phyloP scores from a whole-genome alignment of 2,888 invertebrate species.

The Lottia scabra region DNA sequence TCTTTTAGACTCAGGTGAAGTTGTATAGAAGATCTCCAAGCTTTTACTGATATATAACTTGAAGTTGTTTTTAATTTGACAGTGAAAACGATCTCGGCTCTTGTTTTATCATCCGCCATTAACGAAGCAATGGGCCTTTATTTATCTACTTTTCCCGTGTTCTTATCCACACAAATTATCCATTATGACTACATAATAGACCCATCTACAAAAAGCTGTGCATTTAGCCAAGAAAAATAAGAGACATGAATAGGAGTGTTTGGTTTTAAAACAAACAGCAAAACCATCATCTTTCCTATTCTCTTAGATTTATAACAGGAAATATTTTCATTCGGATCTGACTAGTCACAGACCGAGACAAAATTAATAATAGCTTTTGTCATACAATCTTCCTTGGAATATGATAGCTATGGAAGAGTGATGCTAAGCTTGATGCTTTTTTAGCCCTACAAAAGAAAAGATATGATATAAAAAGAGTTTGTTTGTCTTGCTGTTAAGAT shows the following conservation, averaged over 20 bases:
- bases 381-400: too few species aligned
- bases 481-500: too few species aligned
- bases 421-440: too few species aligned
- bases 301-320: too few species aligned
- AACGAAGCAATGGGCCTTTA: not conserved
- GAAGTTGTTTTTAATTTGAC: not conserved
- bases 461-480: too few species aligned
- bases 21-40: not conserved
- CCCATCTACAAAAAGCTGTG: not conserved
- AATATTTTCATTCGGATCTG: too few species aligned
- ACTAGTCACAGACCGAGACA: too few species aligned
- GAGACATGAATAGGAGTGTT: not conserved
- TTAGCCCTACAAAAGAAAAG: too few species aligned
- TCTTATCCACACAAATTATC: not conserved
- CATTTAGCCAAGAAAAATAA: conserved; percentile 1
- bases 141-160: not conserved
- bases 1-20: not conserved
- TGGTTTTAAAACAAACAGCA: not conserved
- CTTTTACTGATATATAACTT: not conserved
- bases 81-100: not conserved
- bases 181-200: conserved; percentile 2
- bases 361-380: too few species aligned
- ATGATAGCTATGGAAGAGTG: too few species aligned
- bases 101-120: not conserved
- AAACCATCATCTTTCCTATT: too few species aligned